Percentiles rank a stretch among this genome's conserved stretches.
Conservation (phyloP, 2,888 invertebrate genomes). For the Petrolisthes cinctipes region DNA sequence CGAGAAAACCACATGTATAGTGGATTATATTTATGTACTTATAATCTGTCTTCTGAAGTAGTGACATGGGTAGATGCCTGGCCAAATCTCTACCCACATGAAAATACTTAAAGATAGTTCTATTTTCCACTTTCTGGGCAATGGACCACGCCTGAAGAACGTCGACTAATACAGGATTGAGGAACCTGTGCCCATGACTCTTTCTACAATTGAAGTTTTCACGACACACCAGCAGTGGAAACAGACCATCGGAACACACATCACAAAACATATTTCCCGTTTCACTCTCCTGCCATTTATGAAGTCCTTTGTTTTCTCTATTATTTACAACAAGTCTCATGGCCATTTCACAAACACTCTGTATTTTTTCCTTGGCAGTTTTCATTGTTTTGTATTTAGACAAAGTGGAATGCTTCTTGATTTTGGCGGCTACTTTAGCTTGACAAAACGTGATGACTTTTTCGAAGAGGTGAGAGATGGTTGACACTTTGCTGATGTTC, state of each 20-base stretch:
- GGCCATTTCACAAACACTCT: not conserved
- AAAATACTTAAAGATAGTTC: not conserved
- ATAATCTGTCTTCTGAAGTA: not conserved
- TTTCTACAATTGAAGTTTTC: not conserved
- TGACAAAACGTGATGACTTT: constrained; percentile 23
- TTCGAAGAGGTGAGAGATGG: constrained; percentile 31
- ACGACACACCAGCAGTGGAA: constrained; percentile 11
- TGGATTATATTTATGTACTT: constrained; percentile 27
- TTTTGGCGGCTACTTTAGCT: not conserved
- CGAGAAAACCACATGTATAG: constrained; percentile 15
- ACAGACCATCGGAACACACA: constrained; percentile 6
- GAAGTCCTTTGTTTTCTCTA: not conserved
- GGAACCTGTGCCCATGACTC: not conserved
- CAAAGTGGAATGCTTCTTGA: not conserved
- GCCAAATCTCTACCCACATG: not conserved
- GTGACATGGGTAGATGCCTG: not conserved
- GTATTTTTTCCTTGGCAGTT: not conserved
- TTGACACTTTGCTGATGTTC: not conserved
- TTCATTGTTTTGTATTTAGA: not conserved
- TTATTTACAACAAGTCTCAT: not conserved
- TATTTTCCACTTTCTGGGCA: not conserved
- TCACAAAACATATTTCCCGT: not conserved
- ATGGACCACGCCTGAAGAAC: constrained; percentile 23
- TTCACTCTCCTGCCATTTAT: no score
- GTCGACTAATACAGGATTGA: constrained; percentile 22